Base-by-base conservation (phyloP, 2,797 vertebrate genomes). In the Staurois parvus region DNA sequence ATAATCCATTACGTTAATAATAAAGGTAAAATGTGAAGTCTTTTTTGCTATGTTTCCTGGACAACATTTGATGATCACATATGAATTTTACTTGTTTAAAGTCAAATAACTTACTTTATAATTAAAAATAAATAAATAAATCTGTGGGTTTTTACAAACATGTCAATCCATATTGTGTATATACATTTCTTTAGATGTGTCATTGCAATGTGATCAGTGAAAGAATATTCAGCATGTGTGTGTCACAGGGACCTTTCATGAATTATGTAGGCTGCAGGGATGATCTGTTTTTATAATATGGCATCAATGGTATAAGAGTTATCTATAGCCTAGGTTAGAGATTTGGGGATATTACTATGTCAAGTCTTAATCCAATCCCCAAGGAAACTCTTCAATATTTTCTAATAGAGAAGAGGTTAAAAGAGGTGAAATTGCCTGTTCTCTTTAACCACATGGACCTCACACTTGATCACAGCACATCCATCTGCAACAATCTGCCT, bases 361-460 rank as follows among this genome's bases (percentile, higher is more conserved):
- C 37, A 74, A 64, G 29, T 17, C 12, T 68, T 4, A 32, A 6
- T 17, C 42, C 19, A 40, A 12, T 48, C 21, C 72, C 59, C 19
- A 24, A 34, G 40, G 5, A 79, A 72, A 28, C 21, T 28, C 12
- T 66, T 42, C n/a, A 34, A 37, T 56, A 69, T 32, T 69, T 15
- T n/a, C 3, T 69, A 40, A 21, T 26, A 32, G 9, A 48, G 21
- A 52, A 68, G 45, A 30, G 64, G 34, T n/a, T 62, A 69, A 70
- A 28, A 42, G 42, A 75, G 72, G 8, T 29, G 45, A 76, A 69
- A 62, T 19, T 62, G 30, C 19, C 42, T 73, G 32, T 30, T n/a
- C 40, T 52, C n/a, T 42, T 81, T 69, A 69, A 45, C 19, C 30
- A 29, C 67, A 81, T 76, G 64, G 62, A 69, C 32, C 28, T 69